These are phyloP conservation scores for Picathartes gymnocephalus DNA, from an alignment of 2,113 vertebrate species.

Conservation along the genomic window DNA sequence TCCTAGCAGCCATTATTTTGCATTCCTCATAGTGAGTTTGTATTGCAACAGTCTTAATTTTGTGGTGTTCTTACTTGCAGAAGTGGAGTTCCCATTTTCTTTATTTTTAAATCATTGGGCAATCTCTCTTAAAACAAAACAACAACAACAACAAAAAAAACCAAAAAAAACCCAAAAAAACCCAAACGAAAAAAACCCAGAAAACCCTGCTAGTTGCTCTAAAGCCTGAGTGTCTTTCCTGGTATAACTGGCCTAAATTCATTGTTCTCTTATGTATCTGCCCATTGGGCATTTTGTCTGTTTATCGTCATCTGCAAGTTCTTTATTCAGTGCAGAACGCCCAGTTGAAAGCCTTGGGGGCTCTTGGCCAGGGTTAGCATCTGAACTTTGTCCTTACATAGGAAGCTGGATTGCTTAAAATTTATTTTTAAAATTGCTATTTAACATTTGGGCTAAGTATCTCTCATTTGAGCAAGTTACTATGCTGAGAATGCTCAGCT, in stretches of 20 bases:
- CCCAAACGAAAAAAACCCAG: too few species aligned
- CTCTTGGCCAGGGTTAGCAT: not conserved
- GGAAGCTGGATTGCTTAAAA: constrained; percentile 21
- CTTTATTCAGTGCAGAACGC: not conserved
- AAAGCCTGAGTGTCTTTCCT: constrained; percentile 32
- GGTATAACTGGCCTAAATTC: constrained; percentile 39
- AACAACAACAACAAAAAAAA: not conserved
- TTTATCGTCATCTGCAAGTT: not conserved
- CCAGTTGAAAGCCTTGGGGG: not conserved
- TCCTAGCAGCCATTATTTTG: not conserved
- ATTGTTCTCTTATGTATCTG: not conserved
- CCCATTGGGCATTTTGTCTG: not conserved
- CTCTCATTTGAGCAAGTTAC: not conserved
- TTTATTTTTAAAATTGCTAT: constrained; percentile 6
- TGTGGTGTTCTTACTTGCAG: not conserved
- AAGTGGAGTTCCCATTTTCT: constrained; percentile 24
- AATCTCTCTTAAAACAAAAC: not conserved
- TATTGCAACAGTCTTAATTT: not conserved
- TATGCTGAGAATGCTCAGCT: not conserved
- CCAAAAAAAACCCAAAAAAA: too few species aligned
- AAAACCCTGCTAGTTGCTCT: not conserved
- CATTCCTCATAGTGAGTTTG: not conserved
- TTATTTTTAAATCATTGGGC: constrained; percentile 44
- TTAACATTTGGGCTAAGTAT: not conserved
- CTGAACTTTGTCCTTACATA: constrained; percentile 28